phyloP scores from a whole-genome alignment of 2,113 vertebrate genomes.

The Phrynocephalus versicolor region DNA sequence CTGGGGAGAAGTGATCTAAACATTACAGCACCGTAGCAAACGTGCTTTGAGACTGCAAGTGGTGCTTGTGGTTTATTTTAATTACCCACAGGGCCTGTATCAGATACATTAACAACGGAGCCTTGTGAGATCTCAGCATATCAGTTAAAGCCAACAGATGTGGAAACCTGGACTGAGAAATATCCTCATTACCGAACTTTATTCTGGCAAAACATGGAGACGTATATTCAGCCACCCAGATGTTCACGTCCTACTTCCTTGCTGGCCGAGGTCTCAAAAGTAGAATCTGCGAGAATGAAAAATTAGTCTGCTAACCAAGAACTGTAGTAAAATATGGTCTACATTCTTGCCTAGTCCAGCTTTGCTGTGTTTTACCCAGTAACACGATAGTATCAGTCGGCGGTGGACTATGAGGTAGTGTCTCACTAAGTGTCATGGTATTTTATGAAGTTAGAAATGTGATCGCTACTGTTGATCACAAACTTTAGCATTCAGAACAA shows the following conservation, averaged over 20 bases:
- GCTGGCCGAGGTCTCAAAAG: neutral
- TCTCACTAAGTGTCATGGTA: conserved; percentile 74
- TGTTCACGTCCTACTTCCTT: conserved; percentile 40
- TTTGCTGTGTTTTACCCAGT: conserved; percentile 53
- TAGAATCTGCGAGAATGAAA: conserved; percentile 40
- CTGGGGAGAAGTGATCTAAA: conserved; percentile 6
- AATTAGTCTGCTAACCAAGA: conserved; percentile 4
- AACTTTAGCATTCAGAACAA: conserved; percentile 73
- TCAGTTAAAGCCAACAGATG: conserved; percentile 26
- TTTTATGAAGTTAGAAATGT: conserved; percentile 79
- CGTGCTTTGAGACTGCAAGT: neutral
- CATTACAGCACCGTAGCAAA: neutral
- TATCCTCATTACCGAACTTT: conserved; percentile 10
- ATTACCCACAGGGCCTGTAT: neutral
- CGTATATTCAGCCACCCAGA: conserved; percentile 38
- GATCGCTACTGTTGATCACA: conserved; percentile 78
- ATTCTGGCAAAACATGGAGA: neutral
- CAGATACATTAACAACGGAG: neutral
- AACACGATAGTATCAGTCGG: conserved; percentile 70
- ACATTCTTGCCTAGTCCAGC: conserved; percentile 24
- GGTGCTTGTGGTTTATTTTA: fast-evolving
- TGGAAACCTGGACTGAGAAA: conserved; percentile 6
- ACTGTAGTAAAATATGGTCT: conserved; percentile 17
- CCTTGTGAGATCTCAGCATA: conserved; percentile 2
- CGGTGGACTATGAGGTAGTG: conserved; percentile 79